These are phyloP conservation scores for Sinopyrophorus schimmeli DNA, from an alignment of 2,888 invertebrate species.

Conservation along the genomic window DNA sequence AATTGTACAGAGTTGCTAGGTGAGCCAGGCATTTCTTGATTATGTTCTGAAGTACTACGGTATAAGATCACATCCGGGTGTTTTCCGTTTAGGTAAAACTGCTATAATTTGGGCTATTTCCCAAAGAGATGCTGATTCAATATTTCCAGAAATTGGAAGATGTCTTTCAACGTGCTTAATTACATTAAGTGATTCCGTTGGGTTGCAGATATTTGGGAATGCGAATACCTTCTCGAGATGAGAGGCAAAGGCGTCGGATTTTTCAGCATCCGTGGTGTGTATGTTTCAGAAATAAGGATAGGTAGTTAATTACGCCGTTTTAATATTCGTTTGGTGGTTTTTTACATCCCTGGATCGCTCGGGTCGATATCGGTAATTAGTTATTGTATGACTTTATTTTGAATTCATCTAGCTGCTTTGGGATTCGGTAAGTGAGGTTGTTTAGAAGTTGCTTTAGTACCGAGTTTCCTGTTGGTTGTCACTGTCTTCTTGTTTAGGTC, in stretches of 20 bases:
- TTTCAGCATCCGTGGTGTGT: too few relatives aligned
- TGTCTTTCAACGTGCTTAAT: slow-evolving; percentile 3
- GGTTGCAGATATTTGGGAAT: background rate
- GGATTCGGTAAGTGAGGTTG: background rate
- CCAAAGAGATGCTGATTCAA: background rate
- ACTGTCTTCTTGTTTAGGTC: slow-evolving; percentile 2
- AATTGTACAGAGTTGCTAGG: slow-evolving; percentile 29
- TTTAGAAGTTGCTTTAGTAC: background rate
- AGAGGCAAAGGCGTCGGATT: background rate
- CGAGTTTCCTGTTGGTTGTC: background rate
- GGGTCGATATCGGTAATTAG: background rate
- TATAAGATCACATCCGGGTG: slow-evolving; percentile 1
- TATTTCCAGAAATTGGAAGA: background rate
- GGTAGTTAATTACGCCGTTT: background rate
- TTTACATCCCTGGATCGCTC: slow-evolving; percentile 1
- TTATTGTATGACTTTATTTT: slow-evolving; percentile 3
- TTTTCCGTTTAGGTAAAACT: slow-evolving; percentile 8
- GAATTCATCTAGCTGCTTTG: slow-evolving; percentile 1
- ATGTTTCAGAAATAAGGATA: background rate
- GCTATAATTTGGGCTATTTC: slow-evolving; percentile 6
- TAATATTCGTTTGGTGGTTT: slow-evolving; percentile 7
- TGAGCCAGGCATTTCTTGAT: slow-evolving; percentile 27
- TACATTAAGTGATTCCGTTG: background rate
- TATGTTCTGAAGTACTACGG: slow-evolving; percentile 12
- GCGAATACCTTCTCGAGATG: background rate